Percentiles rank a stretch among this genome's conserved stretches.
Conservation (phyloP, 2,113 vertebrate species). For the Gobiocypris rarus region DNA sequence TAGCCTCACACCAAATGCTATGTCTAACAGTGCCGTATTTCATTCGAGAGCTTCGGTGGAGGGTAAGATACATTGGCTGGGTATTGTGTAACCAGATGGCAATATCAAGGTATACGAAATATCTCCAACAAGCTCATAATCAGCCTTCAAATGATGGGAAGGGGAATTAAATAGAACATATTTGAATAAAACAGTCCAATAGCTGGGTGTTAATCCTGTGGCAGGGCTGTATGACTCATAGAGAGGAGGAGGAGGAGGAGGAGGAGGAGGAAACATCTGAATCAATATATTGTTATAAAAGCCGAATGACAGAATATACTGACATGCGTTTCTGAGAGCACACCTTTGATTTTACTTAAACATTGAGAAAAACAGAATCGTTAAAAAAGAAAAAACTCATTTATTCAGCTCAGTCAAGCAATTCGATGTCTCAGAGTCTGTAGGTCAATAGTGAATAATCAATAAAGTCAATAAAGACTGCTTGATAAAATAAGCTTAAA, state of each 20-base stretch:
- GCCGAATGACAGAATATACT: neutral
- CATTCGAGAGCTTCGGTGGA: neutral
- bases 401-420: neutral
- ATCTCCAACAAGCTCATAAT: neutral
- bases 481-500: neutral
- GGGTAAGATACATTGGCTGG: neutral
- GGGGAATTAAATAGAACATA: conserved; percentile 3
- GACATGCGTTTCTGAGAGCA: neutral
- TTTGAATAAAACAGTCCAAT: neutral
- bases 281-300: neutral
- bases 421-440: neutral
- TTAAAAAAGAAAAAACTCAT: neutral
- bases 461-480: neutral
- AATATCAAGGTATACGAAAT: neutral
- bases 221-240: conserved; percentile 10
- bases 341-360: neutral
- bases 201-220: neutral
- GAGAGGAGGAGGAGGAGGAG: neutral
- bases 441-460: neutral
- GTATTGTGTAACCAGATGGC: neutral
- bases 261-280: neutral
- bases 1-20: too few relatives aligned
- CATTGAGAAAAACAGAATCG: neutral
- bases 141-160: neutral
- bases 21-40: too few relatives aligned